Percentiles rank a stretch among this genome's conserved stretches.
Conservation (phyloP, 2,113 vertebrate species). For the Brachypodius melanocephalos region DNA sequence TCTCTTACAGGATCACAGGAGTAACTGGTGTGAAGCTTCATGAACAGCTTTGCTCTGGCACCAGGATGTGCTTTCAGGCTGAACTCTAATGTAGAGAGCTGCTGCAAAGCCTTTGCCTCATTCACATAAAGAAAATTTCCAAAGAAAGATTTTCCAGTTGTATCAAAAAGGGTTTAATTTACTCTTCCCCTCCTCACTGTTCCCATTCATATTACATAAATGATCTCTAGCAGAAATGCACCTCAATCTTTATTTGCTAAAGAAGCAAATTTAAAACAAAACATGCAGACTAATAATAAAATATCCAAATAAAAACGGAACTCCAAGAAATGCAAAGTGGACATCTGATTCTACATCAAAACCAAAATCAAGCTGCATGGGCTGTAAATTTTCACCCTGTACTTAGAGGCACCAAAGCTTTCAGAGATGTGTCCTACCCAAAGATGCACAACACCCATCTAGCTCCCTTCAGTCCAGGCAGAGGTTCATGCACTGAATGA, state of each 20-base stretch:
- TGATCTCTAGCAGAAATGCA: not conserved
- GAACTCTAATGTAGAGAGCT: not conserved
- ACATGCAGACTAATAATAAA: not conserved
- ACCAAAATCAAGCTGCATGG: not conserved
- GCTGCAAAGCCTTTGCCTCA: not conserved
- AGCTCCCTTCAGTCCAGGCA: not conserved
- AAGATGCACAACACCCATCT: not conserved
- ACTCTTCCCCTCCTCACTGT: not conserved
- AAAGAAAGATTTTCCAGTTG: not conserved
- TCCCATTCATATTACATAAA: not conserved
- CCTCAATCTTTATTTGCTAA: not conserved
- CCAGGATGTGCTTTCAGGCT: not conserved
- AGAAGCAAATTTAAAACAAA: not conserved
- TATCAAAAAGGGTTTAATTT: not conserved
- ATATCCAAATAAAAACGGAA: not conserved
- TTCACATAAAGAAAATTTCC: not conserved
- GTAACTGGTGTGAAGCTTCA: not conserved
- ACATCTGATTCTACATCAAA: slow-evolving; percentile 5
- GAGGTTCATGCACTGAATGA: not conserved
- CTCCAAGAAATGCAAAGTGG: not conserved
- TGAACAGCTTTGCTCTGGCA: not conserved
- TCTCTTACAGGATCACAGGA: not conserved
- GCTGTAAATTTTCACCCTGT: not conserved
- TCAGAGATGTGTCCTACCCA: not conserved
- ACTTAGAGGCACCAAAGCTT: not conserved